Conservation (phyloP, 1,140 invertebrate species). For the Eumeta japonica region DNA sequence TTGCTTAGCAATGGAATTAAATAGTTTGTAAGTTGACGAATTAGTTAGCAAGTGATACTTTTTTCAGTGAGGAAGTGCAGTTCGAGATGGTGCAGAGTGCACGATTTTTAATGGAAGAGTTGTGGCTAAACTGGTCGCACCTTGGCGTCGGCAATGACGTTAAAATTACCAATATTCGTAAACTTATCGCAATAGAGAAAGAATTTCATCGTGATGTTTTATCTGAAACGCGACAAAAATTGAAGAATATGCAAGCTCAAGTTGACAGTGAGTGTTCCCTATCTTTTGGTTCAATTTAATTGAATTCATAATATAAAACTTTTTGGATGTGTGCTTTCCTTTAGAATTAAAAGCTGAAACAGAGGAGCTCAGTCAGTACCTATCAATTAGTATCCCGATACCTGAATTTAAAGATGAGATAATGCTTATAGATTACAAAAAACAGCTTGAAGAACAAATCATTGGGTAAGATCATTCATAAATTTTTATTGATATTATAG, state of each 20-base stretch:
- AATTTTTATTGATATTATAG: too few species aligned
- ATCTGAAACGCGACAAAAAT: constrained; percentile 34
- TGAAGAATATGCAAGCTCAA: constrained; percentile 34
- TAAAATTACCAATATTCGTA: constrained; percentile 34
- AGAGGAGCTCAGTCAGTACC: constrained; percentile 36
- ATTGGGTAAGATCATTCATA: constrained; percentile 26
- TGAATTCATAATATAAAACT: constrained; percentile 6
- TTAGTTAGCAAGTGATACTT: too few species aligned
- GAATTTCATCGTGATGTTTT: constrained; percentile 45
- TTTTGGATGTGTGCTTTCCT: background rate
- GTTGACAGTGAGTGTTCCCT: constrained; percentile 35
- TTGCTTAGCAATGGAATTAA: too few species aligned
- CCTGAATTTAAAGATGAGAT: constrained; percentile 38
- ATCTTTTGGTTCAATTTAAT: background rate
- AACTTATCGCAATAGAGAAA: constrained; percentile 41
- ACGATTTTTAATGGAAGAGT: constrained; percentile 37
- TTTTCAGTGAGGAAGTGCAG: constrained; percentile 34
- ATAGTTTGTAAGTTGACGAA: too few species aligned
- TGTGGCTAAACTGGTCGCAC: constrained; percentile 48
- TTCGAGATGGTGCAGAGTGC: constrained; percentile 36
- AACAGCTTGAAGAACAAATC: constrained; percentile 40
- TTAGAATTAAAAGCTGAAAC: constrained; percentile 43
- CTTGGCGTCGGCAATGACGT: constrained; percentile 36
- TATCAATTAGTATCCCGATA: constrained; percentile 41
- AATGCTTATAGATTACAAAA: constrained; percentile 40